Evolutionary conservation across 2,797 vertebrate genomes (phyloP).

Genomic region (Spinibarbus caldwelli): DNA sequence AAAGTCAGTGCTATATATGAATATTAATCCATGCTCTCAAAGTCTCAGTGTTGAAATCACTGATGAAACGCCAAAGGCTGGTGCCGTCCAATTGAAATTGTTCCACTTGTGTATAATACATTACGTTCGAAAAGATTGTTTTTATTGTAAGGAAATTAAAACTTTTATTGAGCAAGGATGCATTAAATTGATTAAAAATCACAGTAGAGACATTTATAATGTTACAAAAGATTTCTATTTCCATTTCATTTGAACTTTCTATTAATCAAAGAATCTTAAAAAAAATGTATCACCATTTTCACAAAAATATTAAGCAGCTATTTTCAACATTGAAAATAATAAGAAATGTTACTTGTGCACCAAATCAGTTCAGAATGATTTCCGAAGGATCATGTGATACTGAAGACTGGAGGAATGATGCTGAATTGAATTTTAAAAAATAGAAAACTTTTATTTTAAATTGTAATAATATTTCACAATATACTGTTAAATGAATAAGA

Average conservation of each 20-base stretch:
- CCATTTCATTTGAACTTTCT: background rate
- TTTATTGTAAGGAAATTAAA: background rate
- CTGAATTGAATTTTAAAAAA: background rate
- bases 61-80: constrained; percentile 1
- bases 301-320: background rate
- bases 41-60: background rate
- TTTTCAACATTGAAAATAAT: background rate
- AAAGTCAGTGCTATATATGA: background rate
- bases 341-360: background rate
- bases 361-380: background rate
- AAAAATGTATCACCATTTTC: background rate
- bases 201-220: background rate
- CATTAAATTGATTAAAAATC: background rate
- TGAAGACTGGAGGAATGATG: too few species aligned
- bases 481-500: background rate
- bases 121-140: background rate
- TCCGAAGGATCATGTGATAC: background rate
- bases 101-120: background rate
- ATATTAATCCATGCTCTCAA: constrained; percentile 11
- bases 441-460: background rate
- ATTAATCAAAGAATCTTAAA: background rate
- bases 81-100: background rate
- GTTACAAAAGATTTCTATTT: background rate
- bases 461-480: background rate
- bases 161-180: background rate